Conservation (phyloP, 2,113 vertebrate species). For the Pycnonotus jocosus region DNA sequence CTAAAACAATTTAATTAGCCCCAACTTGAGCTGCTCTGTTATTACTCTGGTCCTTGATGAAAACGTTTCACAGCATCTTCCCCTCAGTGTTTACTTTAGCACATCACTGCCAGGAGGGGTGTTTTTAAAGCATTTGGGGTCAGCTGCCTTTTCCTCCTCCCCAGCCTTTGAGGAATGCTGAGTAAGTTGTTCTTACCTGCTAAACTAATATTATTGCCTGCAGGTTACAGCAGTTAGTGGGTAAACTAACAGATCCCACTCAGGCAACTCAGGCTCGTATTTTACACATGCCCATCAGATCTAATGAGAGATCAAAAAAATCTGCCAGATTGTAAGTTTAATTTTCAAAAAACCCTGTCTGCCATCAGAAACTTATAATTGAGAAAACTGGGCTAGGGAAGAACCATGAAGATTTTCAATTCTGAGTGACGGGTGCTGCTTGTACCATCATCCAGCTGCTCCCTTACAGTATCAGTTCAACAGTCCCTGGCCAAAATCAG, state of each 20-base stretch:
- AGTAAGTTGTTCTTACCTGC: constrained; percentile 7
- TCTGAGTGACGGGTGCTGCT: not conserved
- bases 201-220: not conserved
- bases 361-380: not conserved
- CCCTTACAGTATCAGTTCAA: not conserved
- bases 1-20: constrained; percentile 54
- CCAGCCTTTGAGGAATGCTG: constrained; percentile 26
- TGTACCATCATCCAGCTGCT: not conserved
- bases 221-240: not conserved
- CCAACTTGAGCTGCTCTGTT: not conserved
- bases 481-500: not conserved
- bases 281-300: not conserved
- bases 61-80: not conserved
- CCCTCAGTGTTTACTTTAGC: constrained; percentile 16
- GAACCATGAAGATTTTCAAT: not conserved
- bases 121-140: not conserved
- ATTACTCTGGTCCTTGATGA: not conserved
- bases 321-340: not conserved
- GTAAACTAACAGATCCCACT: not conserved
- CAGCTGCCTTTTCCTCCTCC: not conserved
- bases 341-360: not conserved
- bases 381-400: not conserved
- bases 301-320: not conserved
- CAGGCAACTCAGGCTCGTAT: not conserved
- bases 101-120: not conserved